Evolutionary conservation across 2,888 invertebrate species (phyloP), one percentile per base, ranked within the genome.

Genomic region (Aphidoletes aphidimyza): DNA sequence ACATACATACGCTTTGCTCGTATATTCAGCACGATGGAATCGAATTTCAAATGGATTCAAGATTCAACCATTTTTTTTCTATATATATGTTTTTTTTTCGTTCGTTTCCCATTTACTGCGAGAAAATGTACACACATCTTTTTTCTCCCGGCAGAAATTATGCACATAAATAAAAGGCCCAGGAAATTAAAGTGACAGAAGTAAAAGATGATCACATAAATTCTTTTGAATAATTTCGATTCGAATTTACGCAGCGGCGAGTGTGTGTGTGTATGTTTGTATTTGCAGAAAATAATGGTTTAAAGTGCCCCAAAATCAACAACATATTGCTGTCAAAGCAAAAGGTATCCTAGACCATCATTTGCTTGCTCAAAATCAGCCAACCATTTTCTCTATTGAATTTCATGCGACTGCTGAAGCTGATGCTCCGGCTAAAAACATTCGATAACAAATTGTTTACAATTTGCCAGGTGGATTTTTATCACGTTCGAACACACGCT

Each of bases 401-500:
- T n/a, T n/a, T n/a, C n/a, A n/a, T n/a, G n/a, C n/a, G n/a, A n/a
- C n/a, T n/a, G n/a, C n/a, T n/a, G n/a, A n/a, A n/a, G n/a, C n/a
- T n/a, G n/a, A n/a, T n/a, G n/a, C n/a, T n/a, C 37, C n/a, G 22
- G 81, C 37, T 78, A 78, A 81, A 81, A 37, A 6, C 39, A 37
- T 81, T 81, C n/a, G 81, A 37, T 81, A 81, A 81, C 37, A 81
- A 81, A 81, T 81, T 81, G 81, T 81, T 81, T 78, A 78, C 78
- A 36, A 78, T 78, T 37, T 81, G 8, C 37, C 37, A 81, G 81
- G 78, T 78, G 78, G 81, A 81, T 81, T 81, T 36, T 37, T 81
- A 81, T 81, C 81, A 81, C 81, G 36, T 36, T 36, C 78, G n/a
- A 78, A n/a, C 36, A 37, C 69, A 69, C 34, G 17, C 26, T n/a